phyloP scores from a whole-genome alignment of 2,888 invertebrate species.

The Agonum fuliginosum region DNA sequence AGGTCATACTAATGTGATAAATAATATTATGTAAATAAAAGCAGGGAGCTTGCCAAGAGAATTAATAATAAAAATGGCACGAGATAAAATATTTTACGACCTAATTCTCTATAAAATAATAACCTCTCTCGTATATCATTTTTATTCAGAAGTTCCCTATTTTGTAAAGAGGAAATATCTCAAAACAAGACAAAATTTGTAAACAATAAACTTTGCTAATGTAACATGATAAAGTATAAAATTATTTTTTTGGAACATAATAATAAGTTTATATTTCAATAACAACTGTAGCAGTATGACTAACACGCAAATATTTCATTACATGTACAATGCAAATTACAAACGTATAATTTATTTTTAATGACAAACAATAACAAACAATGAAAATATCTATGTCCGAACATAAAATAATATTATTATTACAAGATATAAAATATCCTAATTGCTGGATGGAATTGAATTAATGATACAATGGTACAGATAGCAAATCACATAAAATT shows the following conservation, averaged over 20 bases:
- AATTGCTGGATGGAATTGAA: constrained; percentile 19
- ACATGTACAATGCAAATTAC: constrained; percentile 16
- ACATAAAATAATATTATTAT: constrained; percentile 42
- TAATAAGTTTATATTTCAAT: constrained; percentile 44
- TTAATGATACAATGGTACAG: constrained; percentile 7
- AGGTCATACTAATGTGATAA: constrained; percentile 15
- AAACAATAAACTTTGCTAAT: constrained; percentile 20
- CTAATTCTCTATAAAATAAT: neutral
- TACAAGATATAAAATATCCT: constrained; percentile 25
- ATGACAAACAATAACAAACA: constrained; percentile 25
- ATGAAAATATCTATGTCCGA: constrained; percentile 4
- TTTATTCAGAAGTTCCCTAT: neutral
- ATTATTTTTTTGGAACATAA: neutral
- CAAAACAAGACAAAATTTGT: constrained; percentile 8
- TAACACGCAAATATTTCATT: constrained; percentile 47
- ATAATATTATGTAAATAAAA: constrained; percentile 29
- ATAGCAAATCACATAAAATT: constrained; percentile 9
- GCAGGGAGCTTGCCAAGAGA: constrained; percentile 5
- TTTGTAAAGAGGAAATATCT: neutral
- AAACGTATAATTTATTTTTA: constrained; percentile 35
- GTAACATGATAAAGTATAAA: neutral
- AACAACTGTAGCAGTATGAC: neutral
- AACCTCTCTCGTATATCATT: neutral
- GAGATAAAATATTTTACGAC: neutral
- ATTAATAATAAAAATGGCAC: constrained; percentile 1